Percentiles rank a stretch among this genome's conserved stretches.
phyloP scores from a whole-genome alignment of 2,113 vertebrate species.

The Laterallus jamaicensis region DNA sequence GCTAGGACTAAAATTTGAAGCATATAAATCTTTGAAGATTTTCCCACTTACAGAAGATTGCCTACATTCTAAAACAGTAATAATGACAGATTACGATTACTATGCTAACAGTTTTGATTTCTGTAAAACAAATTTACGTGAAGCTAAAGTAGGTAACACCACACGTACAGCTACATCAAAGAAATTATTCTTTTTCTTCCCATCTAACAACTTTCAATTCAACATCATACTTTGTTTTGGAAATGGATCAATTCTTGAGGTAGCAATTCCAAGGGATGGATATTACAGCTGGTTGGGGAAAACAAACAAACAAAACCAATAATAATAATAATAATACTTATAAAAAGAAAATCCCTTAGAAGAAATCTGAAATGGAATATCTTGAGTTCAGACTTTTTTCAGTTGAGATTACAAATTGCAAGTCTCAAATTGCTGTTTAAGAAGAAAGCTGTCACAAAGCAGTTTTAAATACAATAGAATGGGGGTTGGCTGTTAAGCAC shows the following conservation, averaged over 20 bases:
- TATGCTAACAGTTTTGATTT: not conserved
- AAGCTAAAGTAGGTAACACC: not conserved
- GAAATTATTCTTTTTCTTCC: not conserved
- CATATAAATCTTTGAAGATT: not conserved
- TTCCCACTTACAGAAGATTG: not conserved
- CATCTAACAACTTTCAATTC: not conserved
- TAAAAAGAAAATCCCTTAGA: not conserved
- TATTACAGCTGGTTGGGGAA: not conserved
- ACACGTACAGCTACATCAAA: not conserved
- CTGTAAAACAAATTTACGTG: not conserved
- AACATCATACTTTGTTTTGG: not conserved
- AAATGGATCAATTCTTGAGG: not conserved
- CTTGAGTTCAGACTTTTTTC: not conserved
- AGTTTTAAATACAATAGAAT: not conserved
- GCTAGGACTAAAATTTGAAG: not conserved
- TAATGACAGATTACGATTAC: not conserved
- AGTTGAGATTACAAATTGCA: not conserved
- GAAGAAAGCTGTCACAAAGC: not conserved
- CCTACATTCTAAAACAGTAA: not conserved
- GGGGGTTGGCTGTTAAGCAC: accelerated
- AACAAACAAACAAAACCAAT: no score
- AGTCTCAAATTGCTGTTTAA: not conserved
- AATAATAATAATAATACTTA: no score
- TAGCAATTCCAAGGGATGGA: not conserved
- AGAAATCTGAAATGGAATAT: not conserved